These are phyloP conservation scores for Adelosebastes latens DNA, from an alignment of 2,797 vertebrate genomes.

Conservation along the genomic window DNA sequence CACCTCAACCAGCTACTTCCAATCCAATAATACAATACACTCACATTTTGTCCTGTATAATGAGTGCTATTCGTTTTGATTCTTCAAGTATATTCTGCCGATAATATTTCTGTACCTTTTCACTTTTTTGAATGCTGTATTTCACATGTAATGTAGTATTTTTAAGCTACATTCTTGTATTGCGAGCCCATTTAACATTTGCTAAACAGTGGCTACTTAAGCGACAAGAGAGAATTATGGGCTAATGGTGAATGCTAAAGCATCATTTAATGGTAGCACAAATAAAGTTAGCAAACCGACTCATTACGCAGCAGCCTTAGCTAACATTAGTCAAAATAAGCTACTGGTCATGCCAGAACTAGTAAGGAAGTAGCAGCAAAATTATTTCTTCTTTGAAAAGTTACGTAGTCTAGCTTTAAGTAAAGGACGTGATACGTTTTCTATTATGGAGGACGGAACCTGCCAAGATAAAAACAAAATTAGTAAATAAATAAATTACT, in stretches of 20 bases:
- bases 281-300: background rate
- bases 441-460: too few relatives aligned
- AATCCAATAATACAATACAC: background rate
- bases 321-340: fast-evolving
- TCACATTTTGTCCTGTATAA: background rate
- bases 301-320: background rate
- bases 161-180: background rate
- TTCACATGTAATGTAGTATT: background rate
- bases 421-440: fast-evolving
- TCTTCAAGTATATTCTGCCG: background rate
- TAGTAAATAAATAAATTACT: too few relatives aligned
- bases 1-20: background rate
- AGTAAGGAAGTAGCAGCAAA: too few relatives aligned
- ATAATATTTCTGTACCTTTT: background rate
- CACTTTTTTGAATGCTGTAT: background rate
- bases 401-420: too few relatives aligned
- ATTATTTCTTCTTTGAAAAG: too few relatives aligned
- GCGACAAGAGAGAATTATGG: background rate
- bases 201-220: background rate
- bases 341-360: too few relatives aligned
- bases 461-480: too few relatives aligned
- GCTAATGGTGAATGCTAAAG: background rate
- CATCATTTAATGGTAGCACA: background rate
- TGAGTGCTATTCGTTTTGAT: background rate
- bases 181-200: background rate